These are phyloP conservation scores for Zootermopsis nevadensis DNA, from an alignment of 2,888 invertebrate genomes.

Conservation along the genomic window DNA sequence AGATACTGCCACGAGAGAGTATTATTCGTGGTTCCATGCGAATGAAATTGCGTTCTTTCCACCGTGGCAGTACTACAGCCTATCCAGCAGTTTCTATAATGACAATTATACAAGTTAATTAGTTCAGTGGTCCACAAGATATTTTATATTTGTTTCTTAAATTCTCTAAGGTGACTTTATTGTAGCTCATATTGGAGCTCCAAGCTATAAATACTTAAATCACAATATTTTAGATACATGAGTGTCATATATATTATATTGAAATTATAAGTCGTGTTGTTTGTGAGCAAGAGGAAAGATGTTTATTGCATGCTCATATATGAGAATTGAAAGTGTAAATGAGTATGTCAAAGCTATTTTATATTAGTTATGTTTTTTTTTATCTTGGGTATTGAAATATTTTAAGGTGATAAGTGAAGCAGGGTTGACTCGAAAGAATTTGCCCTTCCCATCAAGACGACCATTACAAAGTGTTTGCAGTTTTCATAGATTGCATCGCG, in stretches of 20 bases:
- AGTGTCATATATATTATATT: slow-evolving; percentile 25
- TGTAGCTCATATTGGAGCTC: neutral
- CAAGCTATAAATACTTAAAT: neutral
- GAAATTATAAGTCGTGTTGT: slow-evolving; percentile 11
- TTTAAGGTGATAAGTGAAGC: neutral
- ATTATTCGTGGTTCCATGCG: too few relatives aligned
- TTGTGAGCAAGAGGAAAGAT: neutral
- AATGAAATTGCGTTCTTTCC: too few relatives aligned
- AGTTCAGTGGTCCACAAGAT: neutral
- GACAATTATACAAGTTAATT: neutral
- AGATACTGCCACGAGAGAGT: too few relatives aligned
- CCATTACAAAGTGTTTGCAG: neutral
- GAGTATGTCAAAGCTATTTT: slow-evolving; percentile 13
- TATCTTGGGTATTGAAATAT: slow-evolving; percentile 1
- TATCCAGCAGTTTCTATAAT: too few relatives aligned
- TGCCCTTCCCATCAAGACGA: neutral
- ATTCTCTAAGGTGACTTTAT: neutral
- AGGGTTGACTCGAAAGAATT: neutral
- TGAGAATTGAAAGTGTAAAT: slow-evolving; percentile 10
- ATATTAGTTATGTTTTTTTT: slow-evolving; percentile 4
- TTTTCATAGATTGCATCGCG: neutral
- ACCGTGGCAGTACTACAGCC: too few relatives aligned
- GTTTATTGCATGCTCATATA: slow-evolving; percentile 8
- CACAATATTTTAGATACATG: slow-evolving; percentile 25
- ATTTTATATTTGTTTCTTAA: neutral